Evolutionary conservation across 2,113 vertebrate species (phyloP), one percentile per base, ranked within the genome.

Genomic region (Taurulus bubalis): DNA sequence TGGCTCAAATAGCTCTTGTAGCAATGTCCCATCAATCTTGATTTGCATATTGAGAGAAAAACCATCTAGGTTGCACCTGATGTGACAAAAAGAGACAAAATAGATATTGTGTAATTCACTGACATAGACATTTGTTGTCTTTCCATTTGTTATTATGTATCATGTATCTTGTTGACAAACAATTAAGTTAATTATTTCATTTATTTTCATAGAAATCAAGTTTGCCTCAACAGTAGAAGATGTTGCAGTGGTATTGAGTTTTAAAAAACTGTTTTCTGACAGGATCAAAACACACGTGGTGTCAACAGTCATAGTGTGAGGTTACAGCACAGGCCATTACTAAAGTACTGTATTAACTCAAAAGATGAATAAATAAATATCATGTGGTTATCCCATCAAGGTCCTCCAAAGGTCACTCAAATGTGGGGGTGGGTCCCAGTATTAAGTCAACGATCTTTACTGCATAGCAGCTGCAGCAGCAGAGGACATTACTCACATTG

Each of bases 371-470:
- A 71, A 82, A 77, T 40, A 58, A 80, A 68, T 74, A 34, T 55
- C 40, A 56, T 20, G 40, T 58, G 30, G 84, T 79, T 71, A 56
- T 79, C 34, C 63, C 3, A 18, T 26, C 56, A 74, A 85, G 75
- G 75, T 69, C 51, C 58, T 20, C 22, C 5, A 42, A 42, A 60
- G 84, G 64, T 56, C 56, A 34, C 65, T 84, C 59, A 69, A 51
- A 49, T 26, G 9, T 59, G 24, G 15, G 22, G 16, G 9, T 71
- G 34, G 62, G 62, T 65, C 80, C 65, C 18, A 36, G 36, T 38
- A 74, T 71, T 59, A 64, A 74, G 24, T 84, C 45, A 80, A 80
- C 71, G 63, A 42, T 84, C 66, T 80, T 86, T 71, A 68, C 12
- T n/a, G 53, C 11, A 71, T 18, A 62, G 62, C 56, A 42, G 20